Evolutionary conservation across 2,113 vertebrate genomes (phyloP), one percentile per base, ranked within the genome.

Genomic region (Notothenia coriiceps): DNA sequence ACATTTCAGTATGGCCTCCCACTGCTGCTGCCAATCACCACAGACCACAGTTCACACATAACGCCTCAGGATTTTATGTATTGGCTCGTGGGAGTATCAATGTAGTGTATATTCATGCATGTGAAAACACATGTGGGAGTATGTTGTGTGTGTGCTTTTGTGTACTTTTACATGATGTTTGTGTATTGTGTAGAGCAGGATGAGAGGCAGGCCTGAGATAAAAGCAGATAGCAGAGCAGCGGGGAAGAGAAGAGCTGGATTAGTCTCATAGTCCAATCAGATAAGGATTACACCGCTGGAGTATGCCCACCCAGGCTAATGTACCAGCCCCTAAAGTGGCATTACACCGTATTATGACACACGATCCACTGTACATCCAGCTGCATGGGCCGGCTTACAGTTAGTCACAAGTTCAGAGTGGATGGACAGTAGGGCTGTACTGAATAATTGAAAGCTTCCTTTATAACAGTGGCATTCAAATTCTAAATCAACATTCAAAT

Each of bases 201-300:
- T 60, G 66, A 70, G 85, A 74, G 47, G 70, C 44, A 51, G 46
- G 49, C 71, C 60, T 33, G 22, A 66, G 79, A 85, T 87, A 62
- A 81, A 70, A 55, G 84, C 70, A 74, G 86, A 89, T 88, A 85
- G 68, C 71, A 47, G 80, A 72, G 75, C 64, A 25, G 75, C 73
- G 7, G 1, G 35, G 35, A 40, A 76, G 70, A 86, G 70, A 73
- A 85, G 79, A 87, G 83, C 61, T 10, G 90, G 90, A 94, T 93
- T 93, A 93, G 77, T 84, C 86, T 89, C 88, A 77, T 87, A 62
- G 90, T 80, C 73, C 81, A 86, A 91, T 95, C 92, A 90, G 93
- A 94, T 94, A 87, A 93, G 88, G 92, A 92, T 93, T 91, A 92
- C 82, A 55, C 79, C 64, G 63, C 82, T 89, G 86, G 70, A 87